Evolutionary conservation across 1,140 invertebrate genomes (phyloP), one percentile per base, ranked within the genome.

Genomic region (Asbolus verrucosus): DNA sequence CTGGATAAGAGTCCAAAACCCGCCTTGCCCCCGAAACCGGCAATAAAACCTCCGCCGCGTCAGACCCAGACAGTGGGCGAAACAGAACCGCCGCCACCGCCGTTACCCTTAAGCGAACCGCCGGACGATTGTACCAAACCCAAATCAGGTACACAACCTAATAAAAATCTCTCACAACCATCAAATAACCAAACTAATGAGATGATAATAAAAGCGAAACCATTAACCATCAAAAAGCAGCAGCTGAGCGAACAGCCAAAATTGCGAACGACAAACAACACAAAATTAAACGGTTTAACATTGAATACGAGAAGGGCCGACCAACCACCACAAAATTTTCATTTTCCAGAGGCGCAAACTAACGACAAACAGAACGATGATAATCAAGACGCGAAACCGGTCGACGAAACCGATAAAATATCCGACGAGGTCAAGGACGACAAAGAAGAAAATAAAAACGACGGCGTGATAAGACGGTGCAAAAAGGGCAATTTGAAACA

Each of bases 401-500:
- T 80, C 71, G 84, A 86, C 50, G 85, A 87, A 63, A 84, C 81
- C 59, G 84, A 87, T 70, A 85, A 85, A 65, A 81, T 73, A 6
- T 69, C 69, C 9, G 46, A 68, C 6, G 72, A 76, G 13, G 69
- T 72, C 9, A 54, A 36, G 30, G 46, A 71, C 15, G 82, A 83
- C 80, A 79, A 84, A 84, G 77, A 79, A 77, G 73, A 79, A 73
- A 36, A 76, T 61, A 39, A 70, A 0, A 43, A 66, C 1, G 73
- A 86, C 77, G 83, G 86, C 71, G 85, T 88, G 75, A 83, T 88
- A 68, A 82, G 89, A 75, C 84, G 90, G 76, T 82, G 84, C 72
- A 92, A 91, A 78, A 91, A 92, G 76, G 90, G 91, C n/a, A 92
- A 93, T 76, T 81, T 92, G 71, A 87, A 88, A n/a, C n/a, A n/a